Conservation (phyloP, 2,797 vertebrate species). For the Todus mexicanus region DNA sequence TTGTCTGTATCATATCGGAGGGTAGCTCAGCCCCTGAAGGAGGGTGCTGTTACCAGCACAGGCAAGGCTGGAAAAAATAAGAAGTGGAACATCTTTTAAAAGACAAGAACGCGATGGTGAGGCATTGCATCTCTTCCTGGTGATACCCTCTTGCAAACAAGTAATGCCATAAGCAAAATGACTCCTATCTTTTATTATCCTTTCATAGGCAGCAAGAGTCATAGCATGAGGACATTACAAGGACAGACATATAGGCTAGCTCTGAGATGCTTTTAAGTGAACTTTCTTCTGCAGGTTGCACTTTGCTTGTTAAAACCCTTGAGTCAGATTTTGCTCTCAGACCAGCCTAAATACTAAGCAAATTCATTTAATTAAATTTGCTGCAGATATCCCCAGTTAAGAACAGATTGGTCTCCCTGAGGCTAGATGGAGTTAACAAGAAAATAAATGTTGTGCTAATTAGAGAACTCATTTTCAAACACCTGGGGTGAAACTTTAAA, state of each 20-base stretch:
- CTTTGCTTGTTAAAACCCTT: slow-evolving; percentile 12
- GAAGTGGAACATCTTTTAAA: background rate
- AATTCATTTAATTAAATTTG: slow-evolving; percentile 57
- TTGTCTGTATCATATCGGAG: background rate
- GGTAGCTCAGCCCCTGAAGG: background rate
- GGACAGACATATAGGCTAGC: background rate
- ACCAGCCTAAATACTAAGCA: slow-evolving; percentile 19
- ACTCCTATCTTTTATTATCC: background rate
- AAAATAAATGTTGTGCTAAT: slow-evolving; percentile 64
- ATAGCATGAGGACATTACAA: background rate
- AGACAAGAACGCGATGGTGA: background rate
- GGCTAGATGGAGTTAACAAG: slow-evolving; percentile 47
- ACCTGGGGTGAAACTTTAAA: slow-evolving; percentile 40
- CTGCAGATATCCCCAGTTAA: slow-evolving; percentile 43
- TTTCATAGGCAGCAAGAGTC: background rate
- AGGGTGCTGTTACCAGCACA: background rate
- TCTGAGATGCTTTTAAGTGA: background rate
- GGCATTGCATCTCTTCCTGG: background rate
- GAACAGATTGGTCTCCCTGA: slow-evolving; percentile 50
- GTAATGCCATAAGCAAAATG: background rate
- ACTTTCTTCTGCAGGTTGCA: background rate
- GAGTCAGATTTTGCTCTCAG: slow-evolving; percentile 24
- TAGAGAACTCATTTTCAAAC: slow-evolving; percentile 51
- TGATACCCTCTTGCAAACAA: background rate
- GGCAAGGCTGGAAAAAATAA: background rate